Conservation (phyloP, 2,113 vertebrate species). For the Paratilapia polleni region DNA sequence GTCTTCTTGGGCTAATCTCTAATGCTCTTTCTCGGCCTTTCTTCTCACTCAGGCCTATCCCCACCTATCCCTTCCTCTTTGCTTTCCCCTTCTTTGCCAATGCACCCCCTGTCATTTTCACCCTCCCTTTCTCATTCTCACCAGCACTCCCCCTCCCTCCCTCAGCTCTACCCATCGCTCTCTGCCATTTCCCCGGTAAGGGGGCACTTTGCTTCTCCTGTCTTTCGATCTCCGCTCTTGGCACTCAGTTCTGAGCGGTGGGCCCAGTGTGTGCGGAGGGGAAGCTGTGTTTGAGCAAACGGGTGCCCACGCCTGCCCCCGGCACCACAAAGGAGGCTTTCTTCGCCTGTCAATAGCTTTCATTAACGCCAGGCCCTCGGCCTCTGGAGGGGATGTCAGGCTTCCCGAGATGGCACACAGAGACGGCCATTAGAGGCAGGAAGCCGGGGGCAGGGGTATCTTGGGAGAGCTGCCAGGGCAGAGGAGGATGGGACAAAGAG, state of each 20-base stretch:
- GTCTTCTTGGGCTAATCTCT: slow-evolving; percentile 64
- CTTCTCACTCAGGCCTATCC: slow-evolving; percentile 38
- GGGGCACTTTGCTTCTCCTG: slow-evolving; percentile 77
- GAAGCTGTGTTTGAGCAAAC: slow-evolving; percentile 82
- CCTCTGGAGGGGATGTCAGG: slow-evolving; percentile 79
- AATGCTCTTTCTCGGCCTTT: slow-evolving; percentile 56
- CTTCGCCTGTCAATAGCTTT: slow-evolving; percentile 81
- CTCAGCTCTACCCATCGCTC: slow-evolving; percentile 53
- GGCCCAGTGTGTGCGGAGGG: slow-evolving; percentile 71
- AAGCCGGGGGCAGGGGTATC: slow-evolving; percentile 77
- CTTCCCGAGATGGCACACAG: slow-evolving; percentile 82
- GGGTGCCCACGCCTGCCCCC: slow-evolving; percentile 77
- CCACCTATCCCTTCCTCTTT: slow-evolving; percentile 47
- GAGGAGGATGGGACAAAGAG: slow-evolving; percentile 35
- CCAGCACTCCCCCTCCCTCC: slow-evolving; percentile 1
- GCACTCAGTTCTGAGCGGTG: slow-evolving; percentile 77
- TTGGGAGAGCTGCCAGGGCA: slow-evolving; percentile 73
- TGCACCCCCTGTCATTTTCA: slow-evolving; percentile 35
- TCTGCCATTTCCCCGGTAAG: slow-evolving; percentile 72
- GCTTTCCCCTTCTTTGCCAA: slow-evolving; percentile 54
- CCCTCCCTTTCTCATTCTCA: slow-evolving; percentile 39
- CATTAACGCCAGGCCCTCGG: slow-evolving; percentile 78
- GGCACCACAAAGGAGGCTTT: slow-evolving; percentile 81
- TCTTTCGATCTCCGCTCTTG: slow-evolving; percentile 82
- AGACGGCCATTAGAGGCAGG: slow-evolving; percentile 81